Evolutionary conservation across 2,797 vertebrate genomes (phyloP).

Genomic region (Catharus ustulatus): DNA sequence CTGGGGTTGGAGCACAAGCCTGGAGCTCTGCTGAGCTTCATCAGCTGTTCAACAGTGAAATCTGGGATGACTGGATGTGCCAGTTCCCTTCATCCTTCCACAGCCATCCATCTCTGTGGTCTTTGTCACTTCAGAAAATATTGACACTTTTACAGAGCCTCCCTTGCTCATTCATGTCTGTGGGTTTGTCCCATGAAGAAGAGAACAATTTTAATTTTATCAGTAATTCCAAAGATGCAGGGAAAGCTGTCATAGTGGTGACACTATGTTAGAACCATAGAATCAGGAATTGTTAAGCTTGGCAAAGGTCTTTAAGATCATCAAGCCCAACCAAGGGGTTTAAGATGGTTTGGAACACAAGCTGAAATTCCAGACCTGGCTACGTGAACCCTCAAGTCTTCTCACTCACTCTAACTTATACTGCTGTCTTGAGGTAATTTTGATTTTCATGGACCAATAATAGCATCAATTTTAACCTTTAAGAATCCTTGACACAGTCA

Average conservation of each 20-base stretch:
- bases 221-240: background rate
- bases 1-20: background rate
- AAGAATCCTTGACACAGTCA: background rate
- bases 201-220: background rate
- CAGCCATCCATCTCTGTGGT: background rate
- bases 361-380: background rate
- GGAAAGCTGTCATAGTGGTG: background rate
- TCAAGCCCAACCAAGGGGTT: background rate
- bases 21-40: background rate
- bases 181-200: background rate
- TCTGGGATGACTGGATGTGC: background rate
- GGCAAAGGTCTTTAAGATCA: background rate
- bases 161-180: background rate
- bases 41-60: background rate
- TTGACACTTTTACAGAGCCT: background rate
- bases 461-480: background rate
- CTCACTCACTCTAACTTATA: background rate
- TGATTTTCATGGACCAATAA: background rate
- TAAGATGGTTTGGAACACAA: background rate
- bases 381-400: background rate
- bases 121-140: background rate
- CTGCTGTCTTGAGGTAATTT: background rate
- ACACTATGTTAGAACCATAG: too few relatives aligned
- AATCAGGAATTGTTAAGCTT: rapidly evolving
- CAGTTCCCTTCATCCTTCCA: background rate